phyloP scores from a whole-genome alignment of 2,113 vertebrate species.

The Agelaius tricolor region DNA sequence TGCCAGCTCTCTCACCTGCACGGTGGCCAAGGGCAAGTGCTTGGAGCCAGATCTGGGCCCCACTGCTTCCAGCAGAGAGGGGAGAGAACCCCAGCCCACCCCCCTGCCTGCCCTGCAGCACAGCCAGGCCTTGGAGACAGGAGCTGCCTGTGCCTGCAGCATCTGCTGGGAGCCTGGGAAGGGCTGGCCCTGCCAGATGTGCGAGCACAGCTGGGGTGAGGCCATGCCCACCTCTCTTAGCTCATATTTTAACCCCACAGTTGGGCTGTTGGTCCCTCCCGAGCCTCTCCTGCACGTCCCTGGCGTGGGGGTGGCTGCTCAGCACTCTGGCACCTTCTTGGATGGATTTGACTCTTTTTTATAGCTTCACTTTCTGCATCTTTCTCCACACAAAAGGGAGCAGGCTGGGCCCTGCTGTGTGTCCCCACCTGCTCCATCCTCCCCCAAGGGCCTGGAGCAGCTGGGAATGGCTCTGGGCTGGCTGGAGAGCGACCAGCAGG shows the following conservation, averaged over 20 bases:
- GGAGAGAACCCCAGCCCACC: fast-evolving
- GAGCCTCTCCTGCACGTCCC: neutral
- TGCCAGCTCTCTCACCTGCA: neutral
- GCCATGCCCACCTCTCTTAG: fast-evolving
- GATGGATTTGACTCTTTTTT: neutral
- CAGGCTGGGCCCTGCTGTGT: neutral
- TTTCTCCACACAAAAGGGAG: neutral
- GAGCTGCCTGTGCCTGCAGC: neutral
- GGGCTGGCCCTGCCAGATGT: conserved; percentile 23
- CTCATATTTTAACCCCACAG: neutral
- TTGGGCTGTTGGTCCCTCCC: neutral
- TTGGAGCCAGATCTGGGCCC: neutral
- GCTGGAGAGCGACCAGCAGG: neutral
- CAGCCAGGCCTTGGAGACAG: neutral
- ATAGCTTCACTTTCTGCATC: neutral
- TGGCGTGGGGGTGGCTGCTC: neutral
- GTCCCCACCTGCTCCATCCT: neutral
- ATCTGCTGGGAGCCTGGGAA: neutral
- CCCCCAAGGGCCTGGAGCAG: neutral
- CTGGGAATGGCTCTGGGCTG: neutral
- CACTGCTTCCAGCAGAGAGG: fast-evolving
- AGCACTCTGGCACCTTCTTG: neutral
- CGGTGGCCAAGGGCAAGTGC: neutral
- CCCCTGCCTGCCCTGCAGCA: neutral
- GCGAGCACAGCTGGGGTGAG: neutral